Evolutionary conservation across 2,888 invertebrate genomes (phyloP), one percentile per base, ranked within the genome.

Genomic region (Lymantria monacha): DNA sequence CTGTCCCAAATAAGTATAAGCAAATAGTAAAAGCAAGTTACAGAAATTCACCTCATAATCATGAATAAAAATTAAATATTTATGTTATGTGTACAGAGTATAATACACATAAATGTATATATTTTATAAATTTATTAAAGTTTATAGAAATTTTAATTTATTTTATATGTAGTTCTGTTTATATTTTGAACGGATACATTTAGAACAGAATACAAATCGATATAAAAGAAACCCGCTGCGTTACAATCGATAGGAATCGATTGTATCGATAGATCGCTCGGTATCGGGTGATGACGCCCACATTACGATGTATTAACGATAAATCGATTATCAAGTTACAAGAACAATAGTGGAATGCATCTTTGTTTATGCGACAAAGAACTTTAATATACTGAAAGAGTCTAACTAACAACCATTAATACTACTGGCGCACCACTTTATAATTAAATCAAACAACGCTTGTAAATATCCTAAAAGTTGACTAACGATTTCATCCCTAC

Each of bases 321-420:
- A 79, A 80, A 83, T 83, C 82, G 85, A 87, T 87, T 83, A 85
- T 85, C 81, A 72, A 72, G 76, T 79, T 77, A 79, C 78, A 82
- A 82, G 83, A 87, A 88, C 88, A 87, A 88, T 87, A 75, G 73
- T 61, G 57, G 62, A 69, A 67, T 66, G 74, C 76, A 70, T 74
- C 73, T 78, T 62, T 72, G 59, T 63, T 46, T 57, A 42, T 43
- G 10, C 31, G 14, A 30, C 45, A 30, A 12, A 9, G 51, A 61
- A 59, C 48, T 43, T 30, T 46, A 51, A 41, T 49, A 5, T 0
- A 30, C 51, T 55, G 12, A 64, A 49, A 58, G 49, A 41, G 41
- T 13, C 12, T 41, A n/a, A 12, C 8, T 38, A 38, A 33, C 22
- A 5, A 5, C 22, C 22, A 22, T 5, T 2, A 22, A 22, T 22